These are phyloP conservation scores for Myxocyprinus asiaticus DNA, from an alignment of 2,113 vertebrate species.

Conservation along the genomic window DNA sequence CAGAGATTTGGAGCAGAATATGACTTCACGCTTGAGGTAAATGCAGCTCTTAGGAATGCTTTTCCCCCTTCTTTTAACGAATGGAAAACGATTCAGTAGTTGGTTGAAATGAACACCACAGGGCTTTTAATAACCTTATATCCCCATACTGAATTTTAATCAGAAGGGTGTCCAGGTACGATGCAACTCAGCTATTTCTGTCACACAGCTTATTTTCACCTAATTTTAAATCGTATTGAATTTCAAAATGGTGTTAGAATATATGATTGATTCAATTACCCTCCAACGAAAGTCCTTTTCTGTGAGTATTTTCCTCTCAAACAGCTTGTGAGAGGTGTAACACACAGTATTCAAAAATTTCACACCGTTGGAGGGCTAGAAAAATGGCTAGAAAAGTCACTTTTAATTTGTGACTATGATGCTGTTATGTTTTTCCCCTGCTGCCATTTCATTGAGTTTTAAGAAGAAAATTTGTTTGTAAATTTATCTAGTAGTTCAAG, in stretches of 20 bases:
- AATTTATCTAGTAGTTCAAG: constrained; percentile 38
- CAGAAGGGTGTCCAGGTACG: constrained; percentile 10
- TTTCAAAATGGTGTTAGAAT: neutral
- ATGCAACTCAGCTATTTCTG: constrained; percentile 6
- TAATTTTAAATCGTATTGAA: constrained; percentile 3
- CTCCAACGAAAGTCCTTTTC: neutral
- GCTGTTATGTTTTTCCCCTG: constrained; percentile 3
- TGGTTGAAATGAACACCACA: neutral
- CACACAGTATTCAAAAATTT: neutral
- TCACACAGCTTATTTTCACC: neutral
- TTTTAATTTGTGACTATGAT: constrained; percentile 37
- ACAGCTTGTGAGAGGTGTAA: too few relatives aligned
- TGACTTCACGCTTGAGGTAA: constrained; percentile 82
- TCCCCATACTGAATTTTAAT: neutral
- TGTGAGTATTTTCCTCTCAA: too few relatives aligned
- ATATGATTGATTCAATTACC: neutral
- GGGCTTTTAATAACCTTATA: neutral
- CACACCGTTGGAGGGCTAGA: neutral
- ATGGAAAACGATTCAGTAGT: neutral
- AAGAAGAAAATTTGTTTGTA: constrained; percentile 41
- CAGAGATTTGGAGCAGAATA: constrained; percentile 83
- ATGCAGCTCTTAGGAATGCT: constrained; percentile 65
- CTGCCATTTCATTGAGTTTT: constrained; percentile 32
- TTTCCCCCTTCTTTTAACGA: neutral
- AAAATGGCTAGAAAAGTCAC: constrained; percentile 3